These are phyloP conservation scores for Dipodomys ordii DNA, from an alignment of 2,113 vertebrate species.

Conservation along the genomic window DNA sequence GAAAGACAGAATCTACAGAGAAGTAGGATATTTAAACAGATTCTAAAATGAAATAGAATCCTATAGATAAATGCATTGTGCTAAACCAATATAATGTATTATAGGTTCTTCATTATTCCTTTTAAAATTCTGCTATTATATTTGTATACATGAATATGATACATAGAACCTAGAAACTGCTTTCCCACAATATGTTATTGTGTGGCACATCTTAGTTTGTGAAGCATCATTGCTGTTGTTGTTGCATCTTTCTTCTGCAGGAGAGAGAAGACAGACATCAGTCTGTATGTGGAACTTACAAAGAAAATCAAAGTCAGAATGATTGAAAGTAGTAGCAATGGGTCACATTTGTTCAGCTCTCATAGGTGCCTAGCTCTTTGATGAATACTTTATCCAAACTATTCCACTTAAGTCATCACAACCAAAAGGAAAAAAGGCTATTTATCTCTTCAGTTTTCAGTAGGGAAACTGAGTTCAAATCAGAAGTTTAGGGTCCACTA, in stretches of 20 bases:
- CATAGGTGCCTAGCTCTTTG: neutral
- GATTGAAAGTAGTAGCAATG: neutral
- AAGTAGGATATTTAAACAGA: neutral
- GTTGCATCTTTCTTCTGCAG: neutral
- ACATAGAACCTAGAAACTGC: neutral
- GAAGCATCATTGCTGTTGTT: neutral
- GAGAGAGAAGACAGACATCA: neutral
- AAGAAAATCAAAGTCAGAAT: constrained; percentile 52
- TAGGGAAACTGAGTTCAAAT: neutral
- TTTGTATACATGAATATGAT: neutral
- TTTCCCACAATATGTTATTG: neutral
- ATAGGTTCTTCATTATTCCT: neutral
- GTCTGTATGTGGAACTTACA: neutral
- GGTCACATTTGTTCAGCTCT: neutral
- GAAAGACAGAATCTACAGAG: neutral
- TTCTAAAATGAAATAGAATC: neutral
- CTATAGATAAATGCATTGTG: neutral
- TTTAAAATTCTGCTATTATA: neutral
- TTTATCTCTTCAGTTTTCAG: neutral
- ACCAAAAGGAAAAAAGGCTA: neutral
- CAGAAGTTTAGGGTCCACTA: neutral
- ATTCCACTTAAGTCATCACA: neutral
- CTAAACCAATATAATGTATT: neutral
- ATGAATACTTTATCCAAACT: neutral
- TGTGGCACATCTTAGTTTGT: neutral